Percentiles rank a stretch among this genome's conserved stretches.
These are phyloP conservation scores for Philaethria dido DNA, from an alignment of 2,888 invertebrate genomes.

Conservation along the genomic window DNA sequence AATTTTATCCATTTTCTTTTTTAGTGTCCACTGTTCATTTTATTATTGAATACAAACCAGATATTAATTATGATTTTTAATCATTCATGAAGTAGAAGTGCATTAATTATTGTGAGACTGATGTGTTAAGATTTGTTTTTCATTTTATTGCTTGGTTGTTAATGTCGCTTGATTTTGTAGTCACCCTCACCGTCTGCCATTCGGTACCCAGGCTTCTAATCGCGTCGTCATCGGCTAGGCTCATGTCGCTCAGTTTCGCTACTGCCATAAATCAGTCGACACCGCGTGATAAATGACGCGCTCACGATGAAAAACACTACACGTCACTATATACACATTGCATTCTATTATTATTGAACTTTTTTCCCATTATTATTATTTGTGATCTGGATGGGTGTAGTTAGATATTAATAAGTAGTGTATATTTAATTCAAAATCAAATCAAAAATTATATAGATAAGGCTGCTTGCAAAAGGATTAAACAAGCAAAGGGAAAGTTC, in stretches of 20 bases:
- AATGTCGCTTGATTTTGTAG: slow-evolving; percentile 24
- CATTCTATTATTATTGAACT: not conserved
- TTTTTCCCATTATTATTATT: not conserved
- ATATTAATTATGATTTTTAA: not conserved
- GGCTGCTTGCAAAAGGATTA: not conserved
- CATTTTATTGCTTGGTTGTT: not conserved
- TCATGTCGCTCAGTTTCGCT: slow-evolving; percentile 67
- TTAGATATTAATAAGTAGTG: too few species aligned
- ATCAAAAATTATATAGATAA: too few species aligned
- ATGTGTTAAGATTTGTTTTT: not conserved
- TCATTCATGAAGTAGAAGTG: not conserved
- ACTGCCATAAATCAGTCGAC: slow-evolving; percentile 78
- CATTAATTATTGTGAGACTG: not conserved
- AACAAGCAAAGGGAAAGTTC: not conserved
- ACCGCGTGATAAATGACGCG: slow-evolving; percentile 72
- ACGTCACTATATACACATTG: slow-evolving; percentile 38
- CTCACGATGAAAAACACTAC: slow-evolving; percentile 60
- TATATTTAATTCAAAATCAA: not conserved
- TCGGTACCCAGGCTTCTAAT: slow-evolving; percentile 56
- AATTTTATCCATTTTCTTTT: not conserved
- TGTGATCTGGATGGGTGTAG: not conserved
- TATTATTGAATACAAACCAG: not conserved
- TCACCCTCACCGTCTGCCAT: slow-evolving; percentile 43
- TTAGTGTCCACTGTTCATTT: not conserved
- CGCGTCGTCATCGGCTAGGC: slow-evolving; percentile 75